Evolutionary conservation across 1,140 invertebrate genomes (phyloP).

Genomic region (Scaptodrosophila lebanonensis): DNA sequence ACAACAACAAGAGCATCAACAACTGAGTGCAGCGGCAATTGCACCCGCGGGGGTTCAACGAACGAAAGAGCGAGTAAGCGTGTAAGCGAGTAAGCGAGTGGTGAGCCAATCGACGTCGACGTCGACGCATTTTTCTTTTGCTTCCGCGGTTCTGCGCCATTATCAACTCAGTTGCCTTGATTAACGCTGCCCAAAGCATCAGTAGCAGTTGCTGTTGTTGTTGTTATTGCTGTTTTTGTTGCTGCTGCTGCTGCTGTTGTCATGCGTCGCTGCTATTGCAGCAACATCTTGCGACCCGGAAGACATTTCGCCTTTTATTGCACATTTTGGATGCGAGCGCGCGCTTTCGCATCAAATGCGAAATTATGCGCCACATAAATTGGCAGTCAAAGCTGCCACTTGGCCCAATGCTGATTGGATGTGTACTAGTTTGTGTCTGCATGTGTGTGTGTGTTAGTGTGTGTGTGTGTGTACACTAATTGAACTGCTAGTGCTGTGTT

Average conservation of each 20-base stretch:
- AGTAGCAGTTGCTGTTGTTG: constrained; percentile 6
- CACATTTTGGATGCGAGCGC: constrained; percentile 1
- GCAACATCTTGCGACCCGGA: constrained; percentile 38
- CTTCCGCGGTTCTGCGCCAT: constrained; percentile 61
- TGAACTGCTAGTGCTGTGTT: too few species aligned
- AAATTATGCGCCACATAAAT: constrained; percentile 22
- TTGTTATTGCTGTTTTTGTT: neutral
- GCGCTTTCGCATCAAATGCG: constrained; percentile 18
- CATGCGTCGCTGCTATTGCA: constrained; percentile 19
- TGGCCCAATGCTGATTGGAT: too few species aligned
- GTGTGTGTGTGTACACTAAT: too few species aligned
- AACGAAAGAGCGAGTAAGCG: too few species aligned
- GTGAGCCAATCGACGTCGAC: constrained; percentile 27
- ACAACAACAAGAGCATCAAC: constrained; percentile 3
- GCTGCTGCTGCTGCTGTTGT: constrained; percentile 23
- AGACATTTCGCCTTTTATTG: constrained; percentile 34
- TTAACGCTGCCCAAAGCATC: constrained; percentile 47
- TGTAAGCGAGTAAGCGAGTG: too few species aligned
- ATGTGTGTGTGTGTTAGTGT: too few species aligned
- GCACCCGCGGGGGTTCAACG: constrained; percentile 57
- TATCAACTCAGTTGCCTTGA: constrained; percentile 48
- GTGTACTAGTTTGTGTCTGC: too few species aligned
- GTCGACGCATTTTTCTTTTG: constrained; percentile 52
- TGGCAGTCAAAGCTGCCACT: too few species aligned
- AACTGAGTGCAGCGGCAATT: constrained; percentile 26